Base-by-base conservation (phyloP, 2,797 vertebrate species). In the Chelon auratus region DNA sequence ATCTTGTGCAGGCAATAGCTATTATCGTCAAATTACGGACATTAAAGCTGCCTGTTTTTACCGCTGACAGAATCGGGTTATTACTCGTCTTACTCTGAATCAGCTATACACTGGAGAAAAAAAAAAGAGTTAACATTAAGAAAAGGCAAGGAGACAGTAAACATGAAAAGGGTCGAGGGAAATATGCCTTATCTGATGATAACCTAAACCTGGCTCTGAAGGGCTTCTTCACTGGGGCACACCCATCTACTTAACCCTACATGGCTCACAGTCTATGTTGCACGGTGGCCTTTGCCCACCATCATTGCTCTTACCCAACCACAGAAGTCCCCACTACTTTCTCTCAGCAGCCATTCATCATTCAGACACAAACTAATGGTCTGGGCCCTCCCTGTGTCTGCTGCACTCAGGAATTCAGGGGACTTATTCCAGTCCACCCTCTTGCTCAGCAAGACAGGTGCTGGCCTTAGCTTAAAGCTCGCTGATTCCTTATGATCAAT, bases 401-500 rank as follows among this genome's bases (percentile, higher is more conserved):
- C 58, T 53, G 48, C 55, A 60, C 66, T 9, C 24, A 75, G 58
- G 75, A 75, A 75, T 83, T 77, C 73, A 73, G 55, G 20, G 37
- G 36, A 33, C 33, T 65, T 73, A 74, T 61, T 33, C 54, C 5
- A 24, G 1, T 10, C 47, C 53, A 56, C 60, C 62, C 15, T 78
- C 83, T 78, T 53, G 67, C 81, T 84, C 85, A 82, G 82, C 80
- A 83, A 48, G 75, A 76, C 80, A 75, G 69, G n/a, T 70, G 73
- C 82, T 81, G 80, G 72, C 40, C 22, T 68, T 74, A 2, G 76
- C 57, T 2, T 65, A 53, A 77, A 81, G 76, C 20, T 50, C 40
- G 78, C 63, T 56, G 73, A 82, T 82, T 81, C 70, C 71, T 83
- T 69, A 82, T 78, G 76, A 91, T 91, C 90, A 87, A 91, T 91